phyloP scores from a whole-genome alignment of 2,888 invertebrate species.

The Sclerodermus sp. region DNA sequence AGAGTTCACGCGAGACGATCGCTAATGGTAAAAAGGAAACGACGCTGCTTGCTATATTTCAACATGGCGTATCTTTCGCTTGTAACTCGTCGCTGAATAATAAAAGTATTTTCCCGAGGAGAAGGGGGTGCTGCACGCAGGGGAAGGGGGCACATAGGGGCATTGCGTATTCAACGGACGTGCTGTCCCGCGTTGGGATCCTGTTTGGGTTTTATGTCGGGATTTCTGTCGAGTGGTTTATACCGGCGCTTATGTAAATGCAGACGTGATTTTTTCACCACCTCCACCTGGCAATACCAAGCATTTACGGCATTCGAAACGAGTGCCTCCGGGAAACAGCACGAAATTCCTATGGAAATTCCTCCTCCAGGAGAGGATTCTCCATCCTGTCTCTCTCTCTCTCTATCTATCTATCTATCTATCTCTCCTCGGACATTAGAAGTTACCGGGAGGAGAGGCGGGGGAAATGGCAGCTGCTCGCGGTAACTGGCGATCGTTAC shows the following conservation, averaged over 20 bases:
- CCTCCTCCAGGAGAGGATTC: background rate
- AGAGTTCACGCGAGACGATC: no score
- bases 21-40: no score
- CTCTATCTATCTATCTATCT: no score
- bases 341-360: slow-evolving; percentile 24
- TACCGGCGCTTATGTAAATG: slow-evolving; percentile 58
- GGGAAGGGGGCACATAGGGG: slow-evolving; percentile 29
- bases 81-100: slow-evolving; percentile 34
- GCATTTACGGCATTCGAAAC: slow-evolving; percentile 43
- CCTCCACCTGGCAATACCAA: slow-evolving; percentile 30
- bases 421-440: no score
- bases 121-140: slow-evolving; percentile 16
- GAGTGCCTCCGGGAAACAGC: slow-evolving; percentile 20
- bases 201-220: slow-evolving; percentile 53
- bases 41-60: no score
- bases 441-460: no score
- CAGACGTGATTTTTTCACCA: slow-evolving; percentile 55
- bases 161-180: slow-evolving; percentile 55
- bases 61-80: slow-evolving; percentile 18
- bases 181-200: slow-evolving; percentile 47
- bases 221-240: slow-evolving; percentile 57
- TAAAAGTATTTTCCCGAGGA: slow-evolving; percentile 40
- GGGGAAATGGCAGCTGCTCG: slow-evolving; percentile 19
- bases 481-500: slow-evolving; percentile 13
- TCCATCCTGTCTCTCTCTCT: no score